These are phyloP conservation scores for Micrasema minimum DNA, from an alignment of 1,140 invertebrate genomes.

Conservation along the genomic window DNA sequence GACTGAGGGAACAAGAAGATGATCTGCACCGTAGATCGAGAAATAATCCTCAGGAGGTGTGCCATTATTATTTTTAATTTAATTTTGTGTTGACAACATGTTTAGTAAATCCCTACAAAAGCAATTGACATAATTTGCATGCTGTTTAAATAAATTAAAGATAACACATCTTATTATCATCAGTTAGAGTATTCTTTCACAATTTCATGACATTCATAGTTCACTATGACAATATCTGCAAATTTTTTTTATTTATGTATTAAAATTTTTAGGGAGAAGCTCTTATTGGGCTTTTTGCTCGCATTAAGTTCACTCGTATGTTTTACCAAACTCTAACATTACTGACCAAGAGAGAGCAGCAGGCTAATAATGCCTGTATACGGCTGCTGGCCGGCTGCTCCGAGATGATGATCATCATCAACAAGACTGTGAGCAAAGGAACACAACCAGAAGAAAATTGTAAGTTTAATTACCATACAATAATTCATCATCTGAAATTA, in stretches of 20 bases:
- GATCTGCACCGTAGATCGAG: conserved; percentile 82
- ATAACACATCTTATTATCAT: no score
- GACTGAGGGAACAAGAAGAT: conserved; percentile 93
- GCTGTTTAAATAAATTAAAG: no score
- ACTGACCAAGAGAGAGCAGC: conserved; percentile 68
- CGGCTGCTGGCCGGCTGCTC: conserved; percentile 72
- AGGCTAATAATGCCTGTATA: conserved; percentile 62
- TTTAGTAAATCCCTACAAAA: no score
- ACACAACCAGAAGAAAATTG: conserved; percentile 77
- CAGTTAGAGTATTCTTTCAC: no score
- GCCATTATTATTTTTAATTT: no score
- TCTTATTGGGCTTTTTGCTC: conserved; percentile 77
- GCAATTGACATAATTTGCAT: no score
- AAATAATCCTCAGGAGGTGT: conserved; percentile 67
- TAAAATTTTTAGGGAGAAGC: conserved; percentile 65
- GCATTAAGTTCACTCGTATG: conserved; percentile 87
- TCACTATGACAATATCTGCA: no score
- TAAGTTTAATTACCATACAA: conserved; percentile 59
- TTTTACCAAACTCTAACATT: conserved; percentile 83
- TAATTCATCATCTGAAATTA: no score
- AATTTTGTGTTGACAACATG: no score
- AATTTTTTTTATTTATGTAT: background rate
- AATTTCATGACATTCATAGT: no score
- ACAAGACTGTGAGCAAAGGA: conserved; percentile 80
- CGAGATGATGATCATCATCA: conserved; percentile 84